Percentiles rank a stretch among this genome's conserved stretches.
Conservation (phyloP, 1,140 invertebrate genomes). For the Pantala flavescens region DNA sequence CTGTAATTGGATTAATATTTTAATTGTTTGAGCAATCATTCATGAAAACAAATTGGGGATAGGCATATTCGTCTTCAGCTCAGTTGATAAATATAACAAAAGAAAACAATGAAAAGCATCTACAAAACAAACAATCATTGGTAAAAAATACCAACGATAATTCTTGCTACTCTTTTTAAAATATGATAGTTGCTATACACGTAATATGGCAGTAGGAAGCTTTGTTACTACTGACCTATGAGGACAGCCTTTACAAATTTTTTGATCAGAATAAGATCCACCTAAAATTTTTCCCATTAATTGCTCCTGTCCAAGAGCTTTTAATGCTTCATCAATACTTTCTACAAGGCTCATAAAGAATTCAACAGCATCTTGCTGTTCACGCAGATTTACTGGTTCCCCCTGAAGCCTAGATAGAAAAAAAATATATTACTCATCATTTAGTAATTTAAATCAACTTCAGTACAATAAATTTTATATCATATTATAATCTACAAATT, state of each 20-base stretch:
- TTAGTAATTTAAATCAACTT: constrained; percentile 13
- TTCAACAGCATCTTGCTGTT: constrained; percentile 98
- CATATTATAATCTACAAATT: constrained; percentile 38
- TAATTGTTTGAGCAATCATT: no score
- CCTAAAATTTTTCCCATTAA: constrained; percentile 91
- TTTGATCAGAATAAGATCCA: constrained; percentile 96
- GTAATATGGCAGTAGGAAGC: no score
- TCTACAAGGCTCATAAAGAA: constrained; percentile 98
- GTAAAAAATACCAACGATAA: no score
- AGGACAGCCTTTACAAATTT: constrained; percentile 97
- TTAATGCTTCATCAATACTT: constrained; percentile 91
- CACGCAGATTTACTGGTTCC: constrained; percentile 92
- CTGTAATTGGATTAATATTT: no score
- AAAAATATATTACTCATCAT: constrained; percentile 12
- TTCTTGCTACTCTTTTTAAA: no score
- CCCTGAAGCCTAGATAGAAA: constrained; percentile 56
- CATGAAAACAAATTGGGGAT: no score
- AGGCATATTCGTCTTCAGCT: no score
- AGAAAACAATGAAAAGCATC: no score
- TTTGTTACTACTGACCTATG: constrained; percentile 56
- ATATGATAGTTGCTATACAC: no score
- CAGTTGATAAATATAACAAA: no score
- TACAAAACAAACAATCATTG: no score
- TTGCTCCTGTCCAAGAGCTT: constrained; percentile 82
- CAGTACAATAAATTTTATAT: constrained; percentile 2